Evolutionary conservation across 2,888 invertebrate genomes (phyloP), one percentile per base, ranked within the genome.

Genomic region (Tipula unca): DNA sequence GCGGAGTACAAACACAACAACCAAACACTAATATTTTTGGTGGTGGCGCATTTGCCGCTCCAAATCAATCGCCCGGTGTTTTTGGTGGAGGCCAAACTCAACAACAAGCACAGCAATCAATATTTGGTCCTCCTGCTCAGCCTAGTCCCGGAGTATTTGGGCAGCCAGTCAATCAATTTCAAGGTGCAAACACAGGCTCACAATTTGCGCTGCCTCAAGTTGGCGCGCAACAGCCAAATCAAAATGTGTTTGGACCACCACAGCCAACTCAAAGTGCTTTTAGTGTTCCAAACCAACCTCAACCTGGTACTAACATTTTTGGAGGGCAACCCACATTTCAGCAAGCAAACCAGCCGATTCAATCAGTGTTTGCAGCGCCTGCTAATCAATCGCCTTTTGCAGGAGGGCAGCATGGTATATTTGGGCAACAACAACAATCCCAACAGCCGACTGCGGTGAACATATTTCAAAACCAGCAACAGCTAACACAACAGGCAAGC

Each of bases 281-380:
- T 69, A 82, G 84, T 25, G 35, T 54, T 10, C 86, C 86, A 36
- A 69, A 54, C 20, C 85, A 69, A 36, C 36, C 54, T 25, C 39
- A 48, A 5, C 85, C 85, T 84, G 42, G 84, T 83, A 85, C 86
- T 35, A 85, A 87, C 4, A 86, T 87, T 17, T 90, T 90, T 83
- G 89, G 88, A 1, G 87, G 86, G 3, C 88, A 88, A 86, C 82
- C 88, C 1, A 85, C 86, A 6, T 88, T 88, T 36, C 87, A 86
- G 29, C 86, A 25, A 4, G 13, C 17, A 29, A 87, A 89, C 90
- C 89, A 89, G 91, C 87, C 89, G 89, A 86, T 87, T 90, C 0
- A 86, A 90, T 90, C 36, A 90, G 90, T 10, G 89, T 89, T 25
- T 85, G 88, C 1, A 87, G 88, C 17, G 89, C 90, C 14, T 88